These are phyloP conservation scores for Nesogale talazaci DNA, from an alignment of 2,113 vertebrate species.

Conservation along the genomic window DNA sequence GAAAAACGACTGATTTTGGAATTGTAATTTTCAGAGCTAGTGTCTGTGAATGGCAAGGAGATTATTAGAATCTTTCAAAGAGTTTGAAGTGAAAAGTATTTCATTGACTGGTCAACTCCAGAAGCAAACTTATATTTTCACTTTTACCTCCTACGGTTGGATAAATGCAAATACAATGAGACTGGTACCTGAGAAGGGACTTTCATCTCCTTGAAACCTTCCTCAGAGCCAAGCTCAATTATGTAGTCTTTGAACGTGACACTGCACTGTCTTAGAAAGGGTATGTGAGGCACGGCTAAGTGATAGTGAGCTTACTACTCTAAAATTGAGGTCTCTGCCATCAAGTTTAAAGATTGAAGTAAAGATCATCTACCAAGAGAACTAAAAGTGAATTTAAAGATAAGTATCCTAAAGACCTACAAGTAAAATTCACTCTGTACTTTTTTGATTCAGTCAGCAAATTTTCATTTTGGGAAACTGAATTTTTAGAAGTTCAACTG, in stretches of 20 bases:
- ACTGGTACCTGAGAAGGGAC: too few relatives aligned
- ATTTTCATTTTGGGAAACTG: background rate
- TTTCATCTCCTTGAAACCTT: too few relatives aligned
- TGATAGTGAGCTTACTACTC: too few relatives aligned
- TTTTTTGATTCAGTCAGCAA: background rate
- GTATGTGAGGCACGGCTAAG: too few relatives aligned
- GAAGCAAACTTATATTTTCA: background rate
- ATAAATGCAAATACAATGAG: too few relatives aligned
- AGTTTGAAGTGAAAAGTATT: background rate
- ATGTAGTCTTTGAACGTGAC: too few relatives aligned
- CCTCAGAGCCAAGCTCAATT: too few relatives aligned
- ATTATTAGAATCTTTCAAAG: background rate
- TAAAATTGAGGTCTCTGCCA: too few relatives aligned
- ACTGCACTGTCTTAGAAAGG: too few relatives aligned
- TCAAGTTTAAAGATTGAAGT: background rate
- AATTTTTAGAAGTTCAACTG: background rate
- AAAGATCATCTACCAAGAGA: background rate
- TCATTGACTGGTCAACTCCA: background rate
- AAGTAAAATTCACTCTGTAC: background rate
- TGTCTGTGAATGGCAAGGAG: background rate
- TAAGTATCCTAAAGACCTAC: background rate
- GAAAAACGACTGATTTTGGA: slow-evolving; percentile 17
- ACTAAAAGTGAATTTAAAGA: background rate
- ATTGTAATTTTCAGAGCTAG: background rate
- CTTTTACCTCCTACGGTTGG: background rate